Conservation (phyloP, 1,140 invertebrate species). For the Atta texana region DNA sequence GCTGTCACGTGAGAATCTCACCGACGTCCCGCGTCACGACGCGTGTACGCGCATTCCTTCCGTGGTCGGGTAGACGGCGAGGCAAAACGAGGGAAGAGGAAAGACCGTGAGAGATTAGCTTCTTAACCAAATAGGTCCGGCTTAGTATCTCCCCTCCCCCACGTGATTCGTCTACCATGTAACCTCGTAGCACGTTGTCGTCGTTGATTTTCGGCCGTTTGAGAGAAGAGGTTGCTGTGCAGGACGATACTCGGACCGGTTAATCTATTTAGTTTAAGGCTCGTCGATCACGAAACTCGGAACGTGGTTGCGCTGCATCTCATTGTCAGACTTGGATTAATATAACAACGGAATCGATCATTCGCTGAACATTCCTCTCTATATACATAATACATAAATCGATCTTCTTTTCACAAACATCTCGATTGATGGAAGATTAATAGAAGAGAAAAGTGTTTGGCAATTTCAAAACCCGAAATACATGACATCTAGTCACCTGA, state of each 20-base stretch:
- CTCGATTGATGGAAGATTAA: background rate
- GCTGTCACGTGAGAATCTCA: conserved; percentile 72
- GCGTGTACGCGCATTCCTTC: conserved; percentile 71
- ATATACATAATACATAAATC: background rate
- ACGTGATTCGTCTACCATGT: conserved; percentile 15
- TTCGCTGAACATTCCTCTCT: background rate
- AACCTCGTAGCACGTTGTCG: background rate
- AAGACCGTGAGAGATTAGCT: conserved; percentile 73
- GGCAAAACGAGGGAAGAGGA: conserved; percentile 52
- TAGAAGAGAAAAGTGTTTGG: background rate
- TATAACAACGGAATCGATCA: background rate
- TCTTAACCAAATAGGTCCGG: conserved; percentile 77
- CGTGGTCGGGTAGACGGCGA: conserved; percentile 39
- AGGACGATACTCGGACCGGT: conserved; percentile 37
- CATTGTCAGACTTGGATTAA: background rate
- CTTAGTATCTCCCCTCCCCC: conserved; percentile 49
- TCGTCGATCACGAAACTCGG: conserved; percentile 54
- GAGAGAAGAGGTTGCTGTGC: conserved; percentile 59
- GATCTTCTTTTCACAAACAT: background rate
- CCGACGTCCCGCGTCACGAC: conserved; percentile 61
- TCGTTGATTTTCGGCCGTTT: conserved; percentile 55
- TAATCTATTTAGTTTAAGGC: conserved; percentile 72
- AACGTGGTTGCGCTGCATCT: conserved; percentile 16
- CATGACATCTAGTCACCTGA: background rate
- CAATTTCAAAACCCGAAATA: background rate